phyloP scores from a whole-genome alignment of 2,113 vertebrate species.

The Neofelis nebulosa region DNA sequence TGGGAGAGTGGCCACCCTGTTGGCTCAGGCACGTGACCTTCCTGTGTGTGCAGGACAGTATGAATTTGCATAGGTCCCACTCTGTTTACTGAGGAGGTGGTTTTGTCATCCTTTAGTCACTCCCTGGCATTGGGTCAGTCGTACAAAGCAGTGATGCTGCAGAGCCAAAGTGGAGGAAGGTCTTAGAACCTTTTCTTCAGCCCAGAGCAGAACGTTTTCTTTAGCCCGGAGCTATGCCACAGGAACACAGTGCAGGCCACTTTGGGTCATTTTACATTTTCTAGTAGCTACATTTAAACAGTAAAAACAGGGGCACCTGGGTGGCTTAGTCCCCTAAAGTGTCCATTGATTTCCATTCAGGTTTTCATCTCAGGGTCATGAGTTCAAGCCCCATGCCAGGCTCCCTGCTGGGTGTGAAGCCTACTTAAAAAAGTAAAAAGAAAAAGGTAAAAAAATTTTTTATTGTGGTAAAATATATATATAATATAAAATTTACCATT shows the following conservation, averaged over 20 bases:
- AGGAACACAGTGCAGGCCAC: background rate
- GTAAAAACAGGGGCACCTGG: background rate
- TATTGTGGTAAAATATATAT: background rate
- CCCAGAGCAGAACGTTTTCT: background rate
- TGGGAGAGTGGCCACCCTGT: background rate
- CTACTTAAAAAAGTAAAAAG: background rate
- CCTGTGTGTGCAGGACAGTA: background rate
- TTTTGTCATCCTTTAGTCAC: background rate
- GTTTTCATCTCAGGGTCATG: too few species aligned
- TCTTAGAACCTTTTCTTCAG: background rate
- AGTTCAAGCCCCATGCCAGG: too few species aligned
- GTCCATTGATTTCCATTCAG: too few species aligned
- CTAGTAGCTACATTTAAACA: background rate
- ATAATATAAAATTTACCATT: background rate
- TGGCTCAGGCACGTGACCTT: background rate
- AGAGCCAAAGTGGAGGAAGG: background rate
- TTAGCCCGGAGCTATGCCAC: background rate
- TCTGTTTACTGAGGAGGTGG: background rate
- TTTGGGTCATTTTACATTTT: background rate
- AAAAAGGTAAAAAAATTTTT: background rate
- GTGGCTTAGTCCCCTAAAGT: too few species aligned
- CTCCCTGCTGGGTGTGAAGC: too few species aligned
- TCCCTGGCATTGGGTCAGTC: background rate
- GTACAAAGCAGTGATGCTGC: background rate
- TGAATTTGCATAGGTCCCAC: background rate